Conservation (phyloP, 2,113 vertebrate genomes). For the Amazona vittata region DNA sequence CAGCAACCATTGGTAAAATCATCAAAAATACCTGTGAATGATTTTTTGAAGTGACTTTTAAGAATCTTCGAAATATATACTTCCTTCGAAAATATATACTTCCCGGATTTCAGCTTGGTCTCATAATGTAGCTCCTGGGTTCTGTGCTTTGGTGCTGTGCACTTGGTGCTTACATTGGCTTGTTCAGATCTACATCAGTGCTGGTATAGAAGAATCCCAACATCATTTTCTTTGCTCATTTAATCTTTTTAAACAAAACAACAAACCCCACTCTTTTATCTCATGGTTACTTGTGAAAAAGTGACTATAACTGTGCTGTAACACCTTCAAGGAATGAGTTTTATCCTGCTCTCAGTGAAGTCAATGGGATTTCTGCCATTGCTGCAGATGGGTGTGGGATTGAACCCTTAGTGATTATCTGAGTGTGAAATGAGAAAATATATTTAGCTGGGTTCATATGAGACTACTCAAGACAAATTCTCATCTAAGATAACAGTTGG, state of each 20-base stretch:
- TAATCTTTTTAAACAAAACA: neutral
- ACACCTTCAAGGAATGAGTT: neutral
- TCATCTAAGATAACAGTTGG: neutral
- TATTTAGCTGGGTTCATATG: slow-evolving; percentile 26
- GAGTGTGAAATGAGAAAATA: slow-evolving; percentile 58
- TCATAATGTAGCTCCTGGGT: rapidly evolving
- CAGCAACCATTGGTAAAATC: neutral
- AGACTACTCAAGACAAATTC: slow-evolving; percentile 25
- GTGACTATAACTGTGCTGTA: neutral
- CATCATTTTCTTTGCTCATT: neutral
- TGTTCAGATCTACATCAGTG: neutral
- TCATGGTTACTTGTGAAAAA: neutral
- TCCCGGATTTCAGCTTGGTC: neutral
- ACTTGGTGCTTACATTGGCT: neutral
- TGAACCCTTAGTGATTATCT: slow-evolving; percentile 24
- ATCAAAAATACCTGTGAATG: neutral
- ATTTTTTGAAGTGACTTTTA: neutral
- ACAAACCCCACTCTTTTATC: neutral
- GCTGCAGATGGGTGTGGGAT: slow-evolving; percentile 43
- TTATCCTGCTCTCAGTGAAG: neutral
- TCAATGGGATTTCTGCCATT: slow-evolving; percentile 52
- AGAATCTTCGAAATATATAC: neutral
- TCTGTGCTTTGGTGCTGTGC: neutral
- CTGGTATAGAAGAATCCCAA: neutral
- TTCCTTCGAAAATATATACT: neutral